Percentiles rank a stretch among this genome's conserved stretches.
These are phyloP conservation scores for Python bivittatus DNA, from an alignment of 2,113 vertebrate genomes.

Conservation along the genomic window DNA sequence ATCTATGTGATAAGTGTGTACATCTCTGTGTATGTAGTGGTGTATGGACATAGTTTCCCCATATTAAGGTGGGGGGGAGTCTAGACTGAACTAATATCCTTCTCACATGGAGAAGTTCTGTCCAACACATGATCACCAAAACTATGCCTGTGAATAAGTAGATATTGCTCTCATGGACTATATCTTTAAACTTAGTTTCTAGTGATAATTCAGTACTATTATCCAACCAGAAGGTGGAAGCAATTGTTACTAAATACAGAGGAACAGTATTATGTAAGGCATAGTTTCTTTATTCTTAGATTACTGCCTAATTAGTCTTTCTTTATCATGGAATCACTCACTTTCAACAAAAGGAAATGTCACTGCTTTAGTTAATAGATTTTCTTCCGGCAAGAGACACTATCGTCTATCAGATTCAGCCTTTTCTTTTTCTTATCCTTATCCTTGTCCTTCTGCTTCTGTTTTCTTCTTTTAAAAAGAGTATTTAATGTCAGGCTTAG, in stretches of 20 bases:
- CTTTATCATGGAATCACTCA: slow-evolving; percentile 47
- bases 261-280: slow-evolving; percentile 45
- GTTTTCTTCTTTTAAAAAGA: slow-evolving; percentile 22
- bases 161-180: background rate
- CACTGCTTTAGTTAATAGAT: slow-evolving; percentile 50
- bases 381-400: slow-evolving; percentile 40
- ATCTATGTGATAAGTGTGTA: background rate
- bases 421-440: slow-evolving; percentile 3
- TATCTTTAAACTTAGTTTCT: slow-evolving; percentile 10
- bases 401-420: slow-evolving; percentile 28
- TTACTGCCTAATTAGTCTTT: slow-evolving; percentile 54
- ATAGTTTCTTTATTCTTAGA: slow-evolving; percentile 49
- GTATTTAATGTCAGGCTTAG: slow-evolving; percentile 60
- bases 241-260: slow-evolving; percentile 39
- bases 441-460: background rate
- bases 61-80: background rate
- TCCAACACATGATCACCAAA: background rate
- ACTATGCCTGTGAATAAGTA: background rate
- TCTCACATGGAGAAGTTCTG: background rate
- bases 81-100: background rate
- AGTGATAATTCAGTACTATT: slow-evolving; percentile 28
- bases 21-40: too few species aligned
- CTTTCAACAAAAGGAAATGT: slow-evolving; percentile 59
- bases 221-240: slow-evolving; percentile 32
- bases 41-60: background rate